A percentile compares a stretch with the other conserved stretches of the same genome.
Evolutionary conservation across 2,113 vertebrate genomes (phyloP).

Genomic region (Cranoglanis bouderius): DNA sequence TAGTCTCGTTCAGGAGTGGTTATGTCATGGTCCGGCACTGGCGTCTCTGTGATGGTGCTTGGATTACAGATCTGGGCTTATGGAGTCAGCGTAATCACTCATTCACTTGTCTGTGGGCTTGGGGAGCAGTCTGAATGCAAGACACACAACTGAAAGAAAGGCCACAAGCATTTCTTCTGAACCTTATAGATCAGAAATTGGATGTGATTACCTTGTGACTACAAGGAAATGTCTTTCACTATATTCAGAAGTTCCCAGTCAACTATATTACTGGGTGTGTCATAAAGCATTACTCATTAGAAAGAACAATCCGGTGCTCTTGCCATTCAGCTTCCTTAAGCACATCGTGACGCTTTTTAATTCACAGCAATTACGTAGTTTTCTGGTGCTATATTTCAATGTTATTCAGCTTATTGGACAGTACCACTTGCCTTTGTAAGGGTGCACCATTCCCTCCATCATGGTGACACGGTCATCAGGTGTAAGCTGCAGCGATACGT

Average conservation of each 20-base stretch:
- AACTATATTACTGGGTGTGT: slow-evolving; percentile 1
- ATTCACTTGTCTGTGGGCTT: slow-evolving; percentile 37
- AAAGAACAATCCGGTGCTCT: not conserved
- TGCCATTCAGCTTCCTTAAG: not conserved
- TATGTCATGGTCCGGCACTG: slow-evolving; percentile 66
- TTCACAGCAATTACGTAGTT: not conserved
- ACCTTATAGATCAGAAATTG: not conserved
- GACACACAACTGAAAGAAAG: slow-evolving; percentile 2
- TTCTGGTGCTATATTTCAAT: slow-evolving; percentile 53
- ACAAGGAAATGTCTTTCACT: slow-evolving; percentile 33
- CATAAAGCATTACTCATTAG: not conserved
- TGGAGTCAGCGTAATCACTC: slow-evolving; percentile 50
- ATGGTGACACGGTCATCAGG: slow-evolving; percentile 81
- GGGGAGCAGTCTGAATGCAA: slow-evolving; percentile 29
- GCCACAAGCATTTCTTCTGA: not conserved
- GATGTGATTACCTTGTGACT: not conserved
- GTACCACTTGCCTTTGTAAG: slow-evolving; percentile 81
- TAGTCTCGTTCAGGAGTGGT: slow-evolving; percentile 63
- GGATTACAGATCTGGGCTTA: slow-evolving; percentile 46
- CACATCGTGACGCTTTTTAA: not conserved
- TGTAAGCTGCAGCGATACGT: slow-evolving; percentile 88
- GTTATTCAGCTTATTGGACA: not conserved
- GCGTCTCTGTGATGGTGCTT: slow-evolving; percentile 40
- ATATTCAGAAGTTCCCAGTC: not conserved
- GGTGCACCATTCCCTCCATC: slow-evolving; percentile 89